Percentiles rank a stretch among this genome's conserved stretches.
These are phyloP conservation scores for Omphaloscelis lunosa DNA, from an alignment of 2,888 invertebrate species.

Conservation along the genomic window DNA sequence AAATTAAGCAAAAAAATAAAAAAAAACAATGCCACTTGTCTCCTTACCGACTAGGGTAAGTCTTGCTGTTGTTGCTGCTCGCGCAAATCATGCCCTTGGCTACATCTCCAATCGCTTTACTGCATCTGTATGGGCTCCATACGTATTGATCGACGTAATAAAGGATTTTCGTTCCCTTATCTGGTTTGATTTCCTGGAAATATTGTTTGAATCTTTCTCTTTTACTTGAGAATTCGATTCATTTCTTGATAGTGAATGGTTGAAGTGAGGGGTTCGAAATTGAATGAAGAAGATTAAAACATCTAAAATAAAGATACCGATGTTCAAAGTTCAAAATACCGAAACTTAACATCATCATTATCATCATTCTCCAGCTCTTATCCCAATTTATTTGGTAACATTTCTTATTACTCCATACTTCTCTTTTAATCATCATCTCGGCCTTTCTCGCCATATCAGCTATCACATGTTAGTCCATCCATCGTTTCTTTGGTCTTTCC, in stretches of 20 bases:
- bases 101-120: not conserved
- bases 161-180: not conserved
- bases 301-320: not conserved
- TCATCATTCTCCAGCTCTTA: not conserved
- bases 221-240: not conserved
- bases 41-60: slow-evolving; percentile 1
- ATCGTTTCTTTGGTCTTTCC: not conserved
- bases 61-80: not conserved
- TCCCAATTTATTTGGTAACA: too few relatives aligned
- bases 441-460: too few relatives aligned
- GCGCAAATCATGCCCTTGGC: not conserved
- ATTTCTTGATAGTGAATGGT: not conserved
- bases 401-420: too few relatives aligned
- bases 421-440: too few relatives aligned
- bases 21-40: not conserved
- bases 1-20: not conserved
- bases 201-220: not conserved
- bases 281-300: not conserved
- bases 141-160: slow-evolving; percentile 3
- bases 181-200: not conserved
- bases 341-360: not conserved
- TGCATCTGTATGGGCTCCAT: not conserved
- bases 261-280: not conserved
- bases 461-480: not conserved
- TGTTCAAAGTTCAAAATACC: not conserved